phyloP scores from a whole-genome alignment of 2,888 invertebrate genomes.

The Caenorhabditis sp. region DNA sequence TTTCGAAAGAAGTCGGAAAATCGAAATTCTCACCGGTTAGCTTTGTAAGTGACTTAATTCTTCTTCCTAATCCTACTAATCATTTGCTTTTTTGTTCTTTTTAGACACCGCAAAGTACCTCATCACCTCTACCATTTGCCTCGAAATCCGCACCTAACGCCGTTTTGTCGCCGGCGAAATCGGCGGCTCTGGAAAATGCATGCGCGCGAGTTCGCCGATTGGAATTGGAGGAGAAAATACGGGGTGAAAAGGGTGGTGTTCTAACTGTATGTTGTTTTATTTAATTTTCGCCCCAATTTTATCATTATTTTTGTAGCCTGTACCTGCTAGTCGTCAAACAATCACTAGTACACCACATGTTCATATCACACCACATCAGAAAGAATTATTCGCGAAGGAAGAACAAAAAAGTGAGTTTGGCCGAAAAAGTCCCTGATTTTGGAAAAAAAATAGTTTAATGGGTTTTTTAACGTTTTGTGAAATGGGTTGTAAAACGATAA shows the following conservation, averaged over 20 bases:
- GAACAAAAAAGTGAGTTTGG: not conserved
- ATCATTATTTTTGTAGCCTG: conserved; percentile 7
- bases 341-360: not conserved
- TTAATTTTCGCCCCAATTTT: too few relatives aligned
- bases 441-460: too few relatives aligned
- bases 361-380: conserved; percentile 1
- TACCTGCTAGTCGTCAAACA: conserved; percentile 16
- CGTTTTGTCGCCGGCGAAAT: conserved; percentile 34
- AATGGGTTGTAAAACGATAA: too few relatives aligned
- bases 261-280: too few relatives aligned
- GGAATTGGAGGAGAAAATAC: not conserved
- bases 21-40: conserved; percentile 44
- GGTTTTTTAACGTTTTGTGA: too few relatives aligned
- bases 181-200: conserved; percentile 33
- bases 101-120: conserved; percentile 48
- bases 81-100: conserved; percentile 5
- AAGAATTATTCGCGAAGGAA: not conserved
- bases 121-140: conserved; percentile 26
- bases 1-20: conserved; percentile 14
- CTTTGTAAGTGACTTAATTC: conserved; percentile 56
- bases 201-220: conserved; percentile 10
- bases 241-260: not conserved
- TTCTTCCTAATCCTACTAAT: conserved; percentile 2
- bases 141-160: conserved; percentile 2
- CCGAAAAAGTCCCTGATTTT: too few relatives aligned